A percentile compares a stretch with the other conserved stretches of the same genome.
Conservation (phyloP, 2,113 vertebrate species). For the Willisornis vidua region DNA sequence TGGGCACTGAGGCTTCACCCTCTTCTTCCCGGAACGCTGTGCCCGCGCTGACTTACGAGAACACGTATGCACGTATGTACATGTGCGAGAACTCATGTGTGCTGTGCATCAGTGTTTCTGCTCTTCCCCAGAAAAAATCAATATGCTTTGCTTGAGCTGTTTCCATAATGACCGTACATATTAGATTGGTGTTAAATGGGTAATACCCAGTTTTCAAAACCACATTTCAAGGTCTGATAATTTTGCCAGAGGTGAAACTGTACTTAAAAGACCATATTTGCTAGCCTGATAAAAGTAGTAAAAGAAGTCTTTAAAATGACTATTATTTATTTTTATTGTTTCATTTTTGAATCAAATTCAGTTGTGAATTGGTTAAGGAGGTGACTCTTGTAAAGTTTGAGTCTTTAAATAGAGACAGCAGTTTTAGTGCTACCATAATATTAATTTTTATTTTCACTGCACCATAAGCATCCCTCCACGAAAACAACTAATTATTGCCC, state of each 20-base stretch:
- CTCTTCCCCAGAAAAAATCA: not conserved
- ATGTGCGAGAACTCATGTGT: not conserved
- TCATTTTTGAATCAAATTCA: not conserved
- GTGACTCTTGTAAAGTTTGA: not conserved
- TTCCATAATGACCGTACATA: conserved; percentile 4
- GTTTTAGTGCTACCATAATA: not conserved
- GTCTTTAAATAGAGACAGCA: not conserved
- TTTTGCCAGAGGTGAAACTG: not conserved
- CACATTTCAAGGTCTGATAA: conserved; percentile 26
- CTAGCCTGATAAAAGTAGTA: not conserved
- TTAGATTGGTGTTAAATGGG: conserved; percentile 22
- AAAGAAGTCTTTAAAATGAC: not conserved
- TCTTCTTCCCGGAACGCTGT: conserved; percentile 57
- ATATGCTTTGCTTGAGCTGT: not conserved
- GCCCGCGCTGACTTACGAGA: conserved; percentile 53
- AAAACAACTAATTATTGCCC: not conserved
- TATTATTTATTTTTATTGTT: not conserved
- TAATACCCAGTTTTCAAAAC: conserved; percentile 48
- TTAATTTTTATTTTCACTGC: not conserved
- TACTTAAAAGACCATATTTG: not conserved
- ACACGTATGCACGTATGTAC: not conserved
- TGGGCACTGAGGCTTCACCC: not conserved
- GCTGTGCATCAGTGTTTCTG: not conserved
- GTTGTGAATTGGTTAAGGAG: not conserved
- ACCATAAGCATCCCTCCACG: not conserved